These are phyloP conservation scores for Nesoenas mayeri DNA, from an alignment of 2,113 vertebrate species.

Conservation along the genomic window DNA sequence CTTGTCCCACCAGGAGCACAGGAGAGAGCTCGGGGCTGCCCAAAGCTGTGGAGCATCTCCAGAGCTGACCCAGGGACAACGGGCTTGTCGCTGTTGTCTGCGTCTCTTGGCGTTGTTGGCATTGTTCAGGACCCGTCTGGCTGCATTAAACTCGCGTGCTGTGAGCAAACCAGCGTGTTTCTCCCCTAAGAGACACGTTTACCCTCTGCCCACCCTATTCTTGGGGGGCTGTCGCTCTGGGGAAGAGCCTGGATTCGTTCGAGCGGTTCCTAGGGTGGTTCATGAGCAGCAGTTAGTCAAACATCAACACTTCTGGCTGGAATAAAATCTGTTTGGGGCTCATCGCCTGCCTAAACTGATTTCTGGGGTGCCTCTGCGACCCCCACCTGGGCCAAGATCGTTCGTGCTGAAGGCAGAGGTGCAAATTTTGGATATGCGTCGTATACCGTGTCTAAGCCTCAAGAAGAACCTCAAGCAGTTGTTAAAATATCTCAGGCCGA, in stretches of 20 bases:
- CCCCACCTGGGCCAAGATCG: too few species aligned
- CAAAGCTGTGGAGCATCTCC: not conserved
- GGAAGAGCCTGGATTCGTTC: not conserved
- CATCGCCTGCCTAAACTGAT: too few species aligned
- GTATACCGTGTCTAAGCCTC: too few species aligned
- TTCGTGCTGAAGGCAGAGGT: too few species aligned
- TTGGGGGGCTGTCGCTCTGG: not conserved
- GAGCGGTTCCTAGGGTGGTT: not conserved
- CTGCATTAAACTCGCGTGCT: rapidly evolving
- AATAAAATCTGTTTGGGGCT: too few species aligned
- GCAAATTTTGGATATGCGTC: too few species aligned
- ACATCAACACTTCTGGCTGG: too few species aligned
- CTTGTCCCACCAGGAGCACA: not conserved
- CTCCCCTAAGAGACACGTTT: not conserved
- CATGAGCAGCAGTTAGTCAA: not conserved
- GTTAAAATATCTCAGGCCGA: not conserved
- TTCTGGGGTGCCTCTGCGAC: too few species aligned
- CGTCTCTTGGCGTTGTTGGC: not conserved
- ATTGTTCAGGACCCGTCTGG: not conserved
- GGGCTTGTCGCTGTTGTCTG: too few species aligned
- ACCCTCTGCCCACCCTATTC: not conserved
- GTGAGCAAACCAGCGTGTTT: not conserved
- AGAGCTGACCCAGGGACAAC: not conserved
- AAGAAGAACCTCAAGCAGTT: not conserved
- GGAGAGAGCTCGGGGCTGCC: not conserved